A percentile compares a stretch with the other conserved stretches of the same genome.
Evolutionary conservation across 1,140 invertebrate genomes (phyloP).

Genomic region (Calephelis virginiensis): DNA sequence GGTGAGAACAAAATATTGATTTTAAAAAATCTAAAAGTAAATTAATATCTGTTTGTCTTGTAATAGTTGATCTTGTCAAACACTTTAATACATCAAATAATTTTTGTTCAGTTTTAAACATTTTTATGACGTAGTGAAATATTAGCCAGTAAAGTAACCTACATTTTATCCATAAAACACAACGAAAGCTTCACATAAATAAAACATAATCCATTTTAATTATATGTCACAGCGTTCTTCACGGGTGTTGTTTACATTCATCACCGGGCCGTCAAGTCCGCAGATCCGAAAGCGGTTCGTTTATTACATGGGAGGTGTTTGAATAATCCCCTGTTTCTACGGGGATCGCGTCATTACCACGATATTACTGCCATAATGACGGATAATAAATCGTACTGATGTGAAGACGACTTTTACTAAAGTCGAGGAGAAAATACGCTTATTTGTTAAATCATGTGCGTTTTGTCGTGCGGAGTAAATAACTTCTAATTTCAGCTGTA

Average conservation of each 20-base stretch:
- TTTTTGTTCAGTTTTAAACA: too few species aligned
- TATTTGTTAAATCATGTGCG: constrained; percentile 6
- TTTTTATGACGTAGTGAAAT: too few species aligned
- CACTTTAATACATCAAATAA: too few species aligned
- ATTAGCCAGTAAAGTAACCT: too few species aligned
- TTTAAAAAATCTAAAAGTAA: too few species aligned
- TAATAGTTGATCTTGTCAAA: too few species aligned
- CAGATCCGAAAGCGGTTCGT: constrained; percentile 28
- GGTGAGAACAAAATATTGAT: too few species aligned
- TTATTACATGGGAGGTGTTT: constrained; percentile 42
- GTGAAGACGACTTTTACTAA: constrained; percentile 27
- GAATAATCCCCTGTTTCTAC: constrained; percentile 42
- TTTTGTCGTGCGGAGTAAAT: constrained; percentile 1
- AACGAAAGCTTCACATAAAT: background rate
- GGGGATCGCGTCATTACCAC: constrained; percentile 47
- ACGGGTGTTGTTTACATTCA: constrained; percentile 31
- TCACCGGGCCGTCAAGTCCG: constrained; percentile 29
- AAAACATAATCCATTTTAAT: constrained; percentile 18
- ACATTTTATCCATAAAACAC: too few species aligned
- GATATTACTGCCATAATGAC: constrained; percentile 55
- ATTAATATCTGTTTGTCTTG: too few species aligned
- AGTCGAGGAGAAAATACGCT: constrained; percentile 21
- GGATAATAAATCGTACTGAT: constrained; percentile 48
- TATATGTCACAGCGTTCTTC: constrained; percentile 11
- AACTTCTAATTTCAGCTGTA: background rate